These are phyloP conservation scores for Minunthozetes semirufus DNA, from an alignment of 2,888 invertebrate species.

Conservation along the genomic window DNA sequence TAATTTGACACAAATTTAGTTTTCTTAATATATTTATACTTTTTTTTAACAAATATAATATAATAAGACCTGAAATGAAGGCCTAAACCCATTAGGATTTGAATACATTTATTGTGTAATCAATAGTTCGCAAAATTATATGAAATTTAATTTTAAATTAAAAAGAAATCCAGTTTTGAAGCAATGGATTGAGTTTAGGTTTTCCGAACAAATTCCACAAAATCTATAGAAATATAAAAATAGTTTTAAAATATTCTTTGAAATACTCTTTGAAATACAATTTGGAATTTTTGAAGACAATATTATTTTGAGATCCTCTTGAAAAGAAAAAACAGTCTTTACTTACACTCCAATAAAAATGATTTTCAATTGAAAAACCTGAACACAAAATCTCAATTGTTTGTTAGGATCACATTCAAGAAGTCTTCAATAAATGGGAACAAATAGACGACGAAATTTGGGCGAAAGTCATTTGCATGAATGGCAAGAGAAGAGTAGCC, in stretches of 20 bases:
- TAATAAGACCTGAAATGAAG: background rate
- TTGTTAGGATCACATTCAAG: constrained; percentile 85
- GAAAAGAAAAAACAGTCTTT: background rate
- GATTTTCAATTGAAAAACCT: background rate
- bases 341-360: background rate
- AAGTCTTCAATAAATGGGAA: constrained; percentile 92
- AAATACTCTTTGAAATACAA: no score
- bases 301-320: no score
- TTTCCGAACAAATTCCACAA: no score
- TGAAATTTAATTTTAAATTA: background rate
- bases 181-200: no score
- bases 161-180: background rate
- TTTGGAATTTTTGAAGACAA: no score
- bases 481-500: constrained; percentile 87
- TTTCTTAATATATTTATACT: background rate
- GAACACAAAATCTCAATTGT: background rate
- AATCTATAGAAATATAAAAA: no score
- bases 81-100: background rate
- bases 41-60: background rate
- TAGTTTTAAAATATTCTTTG: no score
- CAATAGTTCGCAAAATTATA: background rate
- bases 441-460: constrained; percentile 97
- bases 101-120: constrained; percentile 1
- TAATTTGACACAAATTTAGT: constrained; percentile 15
- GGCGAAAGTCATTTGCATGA: constrained; percentile 97